Conservation (phyloP, 2,797 vertebrate genomes). For the Melopsittacus undulatus region DNA sequence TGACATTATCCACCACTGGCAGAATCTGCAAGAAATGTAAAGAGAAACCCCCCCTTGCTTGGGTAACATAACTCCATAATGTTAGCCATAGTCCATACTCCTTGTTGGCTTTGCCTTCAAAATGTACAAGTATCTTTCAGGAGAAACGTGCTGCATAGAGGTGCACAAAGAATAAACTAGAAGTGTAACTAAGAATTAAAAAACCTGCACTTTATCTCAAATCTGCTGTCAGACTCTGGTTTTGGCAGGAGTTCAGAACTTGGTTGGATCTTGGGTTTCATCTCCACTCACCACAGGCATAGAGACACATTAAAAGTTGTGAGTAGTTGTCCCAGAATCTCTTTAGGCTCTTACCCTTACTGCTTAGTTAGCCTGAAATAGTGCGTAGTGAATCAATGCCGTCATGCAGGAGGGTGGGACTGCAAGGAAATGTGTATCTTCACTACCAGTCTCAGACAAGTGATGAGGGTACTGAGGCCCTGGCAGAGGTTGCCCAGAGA, state of each 20-base stretch:
- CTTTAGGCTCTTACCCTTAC: background rate
- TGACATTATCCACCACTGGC: background rate
- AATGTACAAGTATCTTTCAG: background rate
- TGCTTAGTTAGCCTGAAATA: background rate
- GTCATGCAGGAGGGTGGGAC: background rate
- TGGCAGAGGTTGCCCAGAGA: background rate
- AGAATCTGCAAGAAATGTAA: background rate
- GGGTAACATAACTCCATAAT: background rate
- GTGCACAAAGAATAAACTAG: background rate
- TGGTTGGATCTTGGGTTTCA: background rate
- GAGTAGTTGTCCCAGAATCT: background rate
- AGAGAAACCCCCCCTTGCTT: background rate
- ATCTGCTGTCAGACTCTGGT: background rate
- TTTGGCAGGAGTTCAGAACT: background rate
- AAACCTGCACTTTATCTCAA: background rate
- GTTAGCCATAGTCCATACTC: background rate
- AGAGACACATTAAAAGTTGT: background rate
- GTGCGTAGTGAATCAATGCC: rapidly evolving
- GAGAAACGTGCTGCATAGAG: background rate
- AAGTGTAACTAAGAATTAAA: background rate
- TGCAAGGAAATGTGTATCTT: background rate
- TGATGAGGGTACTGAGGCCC: background rate
- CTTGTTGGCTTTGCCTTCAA: background rate
- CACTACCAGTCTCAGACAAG: background rate
- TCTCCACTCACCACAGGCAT: background rate